Evolutionary conservation across 2,113 vertebrate genomes (phyloP), one percentile per base, ranked within the genome.

Genomic region (Leptosomus discolor): DNA sequence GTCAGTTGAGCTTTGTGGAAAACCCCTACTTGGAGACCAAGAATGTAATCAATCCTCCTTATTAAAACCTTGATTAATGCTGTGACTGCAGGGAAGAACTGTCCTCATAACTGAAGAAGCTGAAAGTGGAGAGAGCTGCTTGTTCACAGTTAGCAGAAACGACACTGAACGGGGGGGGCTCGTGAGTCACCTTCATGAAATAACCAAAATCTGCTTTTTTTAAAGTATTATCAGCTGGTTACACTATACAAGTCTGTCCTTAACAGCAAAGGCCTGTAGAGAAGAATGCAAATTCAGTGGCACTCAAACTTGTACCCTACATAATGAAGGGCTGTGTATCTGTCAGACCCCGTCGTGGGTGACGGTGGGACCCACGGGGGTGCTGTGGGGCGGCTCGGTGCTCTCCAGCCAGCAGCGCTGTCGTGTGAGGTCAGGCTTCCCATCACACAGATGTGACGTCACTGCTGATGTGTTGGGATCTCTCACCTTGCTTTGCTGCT

Each of bases 381-480:
- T 76, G 57, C 63, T 51, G 53, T 0, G 4, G 48, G 36, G 50
- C 7, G 15, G 58, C 61, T 57, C 0, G 0, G 26, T 37, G 65
- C 74, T 79, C 26, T 41, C 48, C 43, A 78, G 53, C 34, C 54
- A n/a, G 58, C 56, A 30, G 17, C 3, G 2, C 6, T 5, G 0
- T 36, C 5, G 1, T 2, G 0, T 16, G 51, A 46, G 8, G 18
- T n/a, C 36, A 8, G 1, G 30, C 8, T 43, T 54, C 16, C 68
- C 27, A 2, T 34, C 16, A 0, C 1, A 0, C 53, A 11, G 50
- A 20, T 6, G 0, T 17, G 36, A 24, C 50, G 3, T 54, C 39
- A 0, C 15, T 39, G 65, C 32, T 74, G 50, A 20, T 1, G 1
- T 5, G 11, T 2, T 39, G 68, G 39, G 53, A 30, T 36, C 71